Base-by-base conservation (phyloP, 2,113 vertebrate genomes). In the Odontophorus gujanensis region DNA sequence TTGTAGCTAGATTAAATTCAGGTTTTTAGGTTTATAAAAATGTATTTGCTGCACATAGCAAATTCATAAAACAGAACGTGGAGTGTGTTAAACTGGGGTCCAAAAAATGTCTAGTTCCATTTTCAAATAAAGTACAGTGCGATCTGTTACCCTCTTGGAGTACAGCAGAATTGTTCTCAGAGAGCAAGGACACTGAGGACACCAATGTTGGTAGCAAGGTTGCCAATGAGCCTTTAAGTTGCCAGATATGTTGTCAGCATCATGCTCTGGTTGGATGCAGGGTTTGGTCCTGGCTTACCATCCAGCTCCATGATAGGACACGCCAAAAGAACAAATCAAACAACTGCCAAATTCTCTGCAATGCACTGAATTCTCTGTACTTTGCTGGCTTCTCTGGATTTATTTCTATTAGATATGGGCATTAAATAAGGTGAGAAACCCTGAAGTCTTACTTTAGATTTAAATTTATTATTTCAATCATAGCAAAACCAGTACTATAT, bases 21-120 rank as follows among this genome's bases (percentile, higher is more conserved):
- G 25, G 15, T 1, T 5, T 71, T 71, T 42, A 55, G 38, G n/a
- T 47, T 63, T 63, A 58, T 32, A 51, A 30, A 65, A 69, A 40
- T 10, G 1, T 25, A 57, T 74, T 61, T 68, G 12, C 6, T 25
- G 18, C 18, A 14, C 25, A 47, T 5, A 45, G 34, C n/a, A 48
- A 69, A 71, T 81, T 66, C 69, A 59, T n/a, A 25, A 51, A 51
- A 24, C 18, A 47, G 28, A 71, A 26, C 22, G 38, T 3, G 5
- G 2, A 32, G 1, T 6, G 14, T 28, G 18, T n/a, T 62, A 63
- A 69, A 13, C 1, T 7, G 17, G 9, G 7, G 6, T 26, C 14
- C 32, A 13, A 32, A 51, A 55, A 47, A 24, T 18, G 7, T 51
- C 8, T 53, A n/a, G n/a, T 47, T 58, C 21, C 7, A 3, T 67